These are phyloP conservation scores for Paramisgurnus dabryanus DNA, from an alignment of 2,113 vertebrate species.

Conservation along the genomic window DNA sequence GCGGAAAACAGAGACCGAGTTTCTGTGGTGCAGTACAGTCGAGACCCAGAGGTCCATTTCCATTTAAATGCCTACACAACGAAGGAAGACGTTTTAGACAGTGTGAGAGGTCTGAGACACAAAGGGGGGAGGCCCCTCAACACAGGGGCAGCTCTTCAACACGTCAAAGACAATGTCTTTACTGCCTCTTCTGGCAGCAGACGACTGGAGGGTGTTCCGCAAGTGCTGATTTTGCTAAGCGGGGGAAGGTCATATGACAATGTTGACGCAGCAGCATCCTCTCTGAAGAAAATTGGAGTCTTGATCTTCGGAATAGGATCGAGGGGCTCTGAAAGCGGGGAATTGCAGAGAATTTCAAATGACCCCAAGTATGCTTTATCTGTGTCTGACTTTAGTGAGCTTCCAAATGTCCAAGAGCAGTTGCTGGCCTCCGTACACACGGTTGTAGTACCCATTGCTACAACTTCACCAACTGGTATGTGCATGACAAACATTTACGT, in stretches of 20 bases:
- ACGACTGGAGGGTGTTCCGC: slow-evolving; percentile 72
- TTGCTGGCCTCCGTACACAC: slow-evolving; percentile 20
- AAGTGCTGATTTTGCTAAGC: slow-evolving; percentile 77
- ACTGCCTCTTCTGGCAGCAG: slow-evolving; percentile 77
- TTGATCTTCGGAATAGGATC: slow-evolving; percentile 75
- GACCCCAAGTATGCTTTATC: slow-evolving; percentile 52
- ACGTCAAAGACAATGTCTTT: slow-evolving; percentile 68
- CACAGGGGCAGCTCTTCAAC: slow-evolving; percentile 72
- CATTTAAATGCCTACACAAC: slow-evolving; percentile 52
- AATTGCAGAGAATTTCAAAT: slow-evolving; percentile 55
- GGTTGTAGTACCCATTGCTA: not conserved
- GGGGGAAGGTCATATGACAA: slow-evolving; percentile 71
- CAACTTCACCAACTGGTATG: not conserved
- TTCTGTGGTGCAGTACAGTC: slow-evolving; percentile 56
- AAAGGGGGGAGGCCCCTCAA: slow-evolving; percentile 70
- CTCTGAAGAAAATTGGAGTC: slow-evolving; percentile 61
- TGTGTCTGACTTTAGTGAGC: slow-evolving; percentile 52
- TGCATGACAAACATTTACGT: too few relatives aligned
- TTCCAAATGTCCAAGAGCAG: slow-evolving; percentile 47
- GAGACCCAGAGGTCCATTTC: slow-evolving; percentile 55
- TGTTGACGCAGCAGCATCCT: slow-evolving; percentile 59
- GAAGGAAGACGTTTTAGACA: slow-evolving; percentile 48
- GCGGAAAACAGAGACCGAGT: slow-evolving; percentile 43
- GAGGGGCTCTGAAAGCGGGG: slow-evolving; percentile 45
- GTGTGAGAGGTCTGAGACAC: slow-evolving; percentile 33